These are phyloP conservation scores for Vultur gryphus DNA, from an alignment of 2,797 vertebrate genomes.

Conservation along the genomic window DNA sequence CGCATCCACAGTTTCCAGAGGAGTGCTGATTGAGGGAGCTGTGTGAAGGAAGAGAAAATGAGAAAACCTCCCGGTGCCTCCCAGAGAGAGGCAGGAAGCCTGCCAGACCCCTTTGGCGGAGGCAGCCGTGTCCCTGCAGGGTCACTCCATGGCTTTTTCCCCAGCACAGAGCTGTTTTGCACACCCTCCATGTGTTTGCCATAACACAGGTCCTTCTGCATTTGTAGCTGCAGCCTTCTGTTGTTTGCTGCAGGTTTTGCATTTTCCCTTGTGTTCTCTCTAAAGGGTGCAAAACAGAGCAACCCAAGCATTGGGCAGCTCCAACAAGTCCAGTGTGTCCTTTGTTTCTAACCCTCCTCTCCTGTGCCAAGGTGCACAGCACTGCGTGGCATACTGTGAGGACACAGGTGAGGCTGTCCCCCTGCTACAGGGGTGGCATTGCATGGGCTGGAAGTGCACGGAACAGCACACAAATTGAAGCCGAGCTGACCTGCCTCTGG, in stretches of 20 bases:
- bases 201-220: neutral
- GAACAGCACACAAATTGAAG: neutral
- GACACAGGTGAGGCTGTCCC: neutral
- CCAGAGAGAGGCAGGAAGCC: neutral
- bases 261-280: neutral
- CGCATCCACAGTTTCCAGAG: slow-evolving; percentile 89
- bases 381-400: neutral
- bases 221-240: neutral
- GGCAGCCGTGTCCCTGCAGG: rapidly evolving
- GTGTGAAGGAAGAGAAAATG: neutral
- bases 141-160: neutral
- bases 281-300: neutral
- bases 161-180: neutral
- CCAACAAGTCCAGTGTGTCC: neutral
- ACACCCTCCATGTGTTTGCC: rapidly evolving
- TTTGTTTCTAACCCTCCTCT: neutral
- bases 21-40: slow-evolving; percentile 90
- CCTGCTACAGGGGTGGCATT: rapidly evolving
- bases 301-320: neutral
- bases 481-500: neutral
- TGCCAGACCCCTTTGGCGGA: neutral
- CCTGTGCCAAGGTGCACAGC: rapidly evolving
- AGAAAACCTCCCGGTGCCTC: neutral
- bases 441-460: neutral
- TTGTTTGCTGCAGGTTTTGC: neutral